Evolutionary conservation across 2,797 vertebrate genomes (phyloP).

Genomic region (Anabacerthia variegaticeps): DNA sequence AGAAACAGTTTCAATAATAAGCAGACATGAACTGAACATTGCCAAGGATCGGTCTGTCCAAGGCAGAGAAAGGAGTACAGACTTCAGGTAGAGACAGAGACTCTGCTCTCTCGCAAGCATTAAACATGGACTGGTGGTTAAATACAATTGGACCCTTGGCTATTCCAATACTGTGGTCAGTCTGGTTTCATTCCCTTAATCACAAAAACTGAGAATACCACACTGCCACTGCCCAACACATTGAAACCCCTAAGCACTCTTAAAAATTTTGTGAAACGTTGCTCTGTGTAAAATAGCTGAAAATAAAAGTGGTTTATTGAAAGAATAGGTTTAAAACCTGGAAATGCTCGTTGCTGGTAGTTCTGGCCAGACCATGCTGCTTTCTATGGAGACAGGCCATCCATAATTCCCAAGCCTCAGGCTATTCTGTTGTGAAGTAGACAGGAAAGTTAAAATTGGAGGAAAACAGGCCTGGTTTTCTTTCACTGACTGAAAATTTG

Average conservation of each 20-base stretch:
- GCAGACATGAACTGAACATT: rapidly evolving
- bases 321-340: background rate
- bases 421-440: background rate
- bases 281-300: background rate
- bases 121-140: background rate
- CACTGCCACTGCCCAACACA: background rate
- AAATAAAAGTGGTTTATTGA: background rate
- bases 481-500: background rate
- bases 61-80: background rate
- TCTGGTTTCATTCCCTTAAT: background rate
- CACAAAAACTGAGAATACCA: background rate
- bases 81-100: background rate
- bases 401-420: background rate
- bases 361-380: background rate
- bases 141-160: background rate
- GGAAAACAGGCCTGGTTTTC: background rate
- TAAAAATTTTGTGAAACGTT: background rate
- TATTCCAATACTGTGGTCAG: no score
- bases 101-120: background rate
- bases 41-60: background rate
- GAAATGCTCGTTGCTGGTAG: background rate
- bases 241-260: background rate
- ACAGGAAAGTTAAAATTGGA: background rate
- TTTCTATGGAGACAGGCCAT: background rate
- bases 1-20: background rate